Conservation (phyloP, 2,113 vertebrate species). For the Daubentonia madagascariensis region DNA sequence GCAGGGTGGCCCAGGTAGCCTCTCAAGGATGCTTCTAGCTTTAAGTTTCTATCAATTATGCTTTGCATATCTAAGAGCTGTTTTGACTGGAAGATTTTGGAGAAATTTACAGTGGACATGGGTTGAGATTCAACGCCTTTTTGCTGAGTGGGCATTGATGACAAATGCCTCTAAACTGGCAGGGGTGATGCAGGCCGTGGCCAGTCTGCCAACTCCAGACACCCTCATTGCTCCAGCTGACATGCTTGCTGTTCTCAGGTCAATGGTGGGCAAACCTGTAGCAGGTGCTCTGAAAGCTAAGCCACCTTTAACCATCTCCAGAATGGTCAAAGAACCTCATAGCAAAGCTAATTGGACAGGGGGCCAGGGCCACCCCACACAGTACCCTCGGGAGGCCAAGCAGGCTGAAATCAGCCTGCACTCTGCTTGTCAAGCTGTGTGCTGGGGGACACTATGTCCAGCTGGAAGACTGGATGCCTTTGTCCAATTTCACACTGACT, state of each 20-base stretch:
- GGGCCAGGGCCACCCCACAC: neutral
- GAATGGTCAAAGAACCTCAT: neutral
- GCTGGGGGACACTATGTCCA: neutral
- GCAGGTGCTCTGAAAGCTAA: neutral
- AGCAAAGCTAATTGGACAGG: neutral
- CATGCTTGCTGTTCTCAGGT: neutral
- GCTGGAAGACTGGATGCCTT: neutral
- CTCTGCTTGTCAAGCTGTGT: neutral
- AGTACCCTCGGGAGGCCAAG: accelerated
- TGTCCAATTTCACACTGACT: neutral
- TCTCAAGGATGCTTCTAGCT: neutral
- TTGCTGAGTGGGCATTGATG: neutral
- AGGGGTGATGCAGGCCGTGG: neutral
- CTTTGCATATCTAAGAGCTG: neutral
- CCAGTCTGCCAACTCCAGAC: neutral
- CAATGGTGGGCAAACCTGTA: neutral
- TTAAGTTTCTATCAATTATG: neutral
- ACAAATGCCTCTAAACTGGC: neutral
- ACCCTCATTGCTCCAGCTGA: neutral
- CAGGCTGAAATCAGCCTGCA: neutral
- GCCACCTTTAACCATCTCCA: neutral
- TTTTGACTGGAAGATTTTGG: neutral
- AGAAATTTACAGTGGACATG: neutral
- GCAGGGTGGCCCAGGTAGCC: neutral
- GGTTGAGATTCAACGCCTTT: neutral